phyloP scores from a whole-genome alignment of 1,140 invertebrate genomes.

The Atta cephalotes region DNA sequence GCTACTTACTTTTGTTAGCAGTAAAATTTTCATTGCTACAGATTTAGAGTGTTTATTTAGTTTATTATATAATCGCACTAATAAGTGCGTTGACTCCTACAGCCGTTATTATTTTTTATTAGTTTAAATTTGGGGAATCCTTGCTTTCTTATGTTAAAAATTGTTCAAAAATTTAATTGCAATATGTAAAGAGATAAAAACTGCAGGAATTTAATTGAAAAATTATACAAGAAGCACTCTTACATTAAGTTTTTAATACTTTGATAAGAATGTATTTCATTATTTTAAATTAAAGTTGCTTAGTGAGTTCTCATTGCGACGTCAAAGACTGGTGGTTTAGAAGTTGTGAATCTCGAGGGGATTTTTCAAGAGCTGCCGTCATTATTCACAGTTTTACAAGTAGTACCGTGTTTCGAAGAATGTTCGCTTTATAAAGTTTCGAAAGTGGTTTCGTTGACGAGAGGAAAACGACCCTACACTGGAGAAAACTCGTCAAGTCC shows the following conservation, averaged over 20 bases:
- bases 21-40: too few species aligned
- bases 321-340: neutral
- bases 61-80: too few species aligned
- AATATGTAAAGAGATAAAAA: neutral
- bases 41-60: too few species aligned
- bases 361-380: neutral
- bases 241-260: neutral
- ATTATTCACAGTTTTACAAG: conserved; percentile 33
- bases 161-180: too few species aligned
- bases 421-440: conserved; percentile 1
- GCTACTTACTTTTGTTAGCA: too few species aligned
- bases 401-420: neutral
- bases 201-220: neutral
- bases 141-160: too few species aligned
- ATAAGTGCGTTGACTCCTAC: too few species aligned
- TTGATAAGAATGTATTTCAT: neutral
- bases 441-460: conserved; percentile 11
- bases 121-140: too few species aligned
- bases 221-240: neutral
- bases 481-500: neutral
- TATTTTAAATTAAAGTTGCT: neutral
- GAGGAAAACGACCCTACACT: neutral
- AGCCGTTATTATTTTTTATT: too few species aligned
- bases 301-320: neutral
- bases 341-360: conserved; percentile 3